Evolutionary conservation across 2,797 vertebrate genomes (phyloP).

Genomic region (Pteronotus mesoamericanus): DNA sequence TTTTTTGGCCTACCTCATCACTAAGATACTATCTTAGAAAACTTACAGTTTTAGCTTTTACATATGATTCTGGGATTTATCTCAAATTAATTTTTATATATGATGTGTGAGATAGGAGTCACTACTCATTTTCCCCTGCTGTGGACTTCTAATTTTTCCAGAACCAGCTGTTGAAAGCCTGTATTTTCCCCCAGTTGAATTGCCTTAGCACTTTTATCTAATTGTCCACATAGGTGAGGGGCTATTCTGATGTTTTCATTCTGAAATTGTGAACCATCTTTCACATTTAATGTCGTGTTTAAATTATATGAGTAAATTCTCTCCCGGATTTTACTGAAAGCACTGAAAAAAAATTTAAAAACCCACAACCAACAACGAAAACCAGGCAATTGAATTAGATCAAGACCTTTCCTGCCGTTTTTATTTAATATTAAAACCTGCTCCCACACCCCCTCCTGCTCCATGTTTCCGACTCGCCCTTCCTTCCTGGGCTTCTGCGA

Average conservation of each 20-base stretch:
- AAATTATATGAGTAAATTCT: background rate
- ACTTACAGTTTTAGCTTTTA: background rate
- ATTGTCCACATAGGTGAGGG: background rate
- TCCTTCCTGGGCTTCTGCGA: background rate
- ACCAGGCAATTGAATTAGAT: background rate
- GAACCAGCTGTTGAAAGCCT: background rate
- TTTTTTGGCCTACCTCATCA: background rate
- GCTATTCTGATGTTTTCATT: background rate
- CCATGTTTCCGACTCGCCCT: background rate
- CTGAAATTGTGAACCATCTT: background rate
- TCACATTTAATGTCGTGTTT: conserved; percentile 7
- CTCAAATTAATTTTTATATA: background rate
- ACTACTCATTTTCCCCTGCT: background rate
- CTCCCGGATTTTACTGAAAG: background rate
- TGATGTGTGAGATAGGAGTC: background rate
- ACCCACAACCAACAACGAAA: no score
- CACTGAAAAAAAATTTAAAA: background rate
- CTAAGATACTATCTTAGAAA: background rate
- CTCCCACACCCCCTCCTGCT: background rate
- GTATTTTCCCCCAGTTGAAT: background rate
- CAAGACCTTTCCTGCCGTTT: background rate
- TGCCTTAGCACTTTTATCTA: background rate
- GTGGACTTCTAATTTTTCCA: background rate
- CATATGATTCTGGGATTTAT: background rate
- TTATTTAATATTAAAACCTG: background rate